These are phyloP conservation scores for Callaeas wilsoni DNA, from an alignment of 2,113 vertebrate species.

Conservation along the genomic window DNA sequence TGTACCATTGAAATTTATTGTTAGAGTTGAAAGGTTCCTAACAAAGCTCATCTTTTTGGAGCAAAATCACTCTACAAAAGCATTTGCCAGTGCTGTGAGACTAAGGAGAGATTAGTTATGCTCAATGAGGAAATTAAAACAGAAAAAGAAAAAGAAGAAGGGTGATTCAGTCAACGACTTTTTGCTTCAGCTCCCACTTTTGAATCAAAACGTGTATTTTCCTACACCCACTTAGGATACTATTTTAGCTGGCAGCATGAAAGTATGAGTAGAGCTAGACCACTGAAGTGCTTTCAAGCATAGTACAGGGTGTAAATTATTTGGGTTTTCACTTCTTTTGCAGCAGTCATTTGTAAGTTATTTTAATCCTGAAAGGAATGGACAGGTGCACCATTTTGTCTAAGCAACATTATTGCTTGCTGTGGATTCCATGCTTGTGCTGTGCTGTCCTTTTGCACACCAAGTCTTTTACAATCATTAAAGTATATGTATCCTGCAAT, in stretches of 20 bases:
- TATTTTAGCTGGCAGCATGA: not conserved
- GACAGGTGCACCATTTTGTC: not conserved
- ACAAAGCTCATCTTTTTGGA: constrained; percentile 20
- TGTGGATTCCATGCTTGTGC: not conserved
- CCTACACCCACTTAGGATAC: not conserved
- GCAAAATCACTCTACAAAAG: not conserved
- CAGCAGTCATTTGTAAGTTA: not conserved
- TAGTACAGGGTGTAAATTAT: not conserved
- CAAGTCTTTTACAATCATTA: not conserved
- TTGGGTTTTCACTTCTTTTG: not conserved
- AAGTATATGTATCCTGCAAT: not conserved
- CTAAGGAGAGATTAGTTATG: not conserved
- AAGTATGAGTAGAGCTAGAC: not conserved
- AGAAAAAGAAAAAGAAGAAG: not conserved
- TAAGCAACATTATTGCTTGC: not conserved
- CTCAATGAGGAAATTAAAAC: not conserved
- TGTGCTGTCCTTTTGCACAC: not conserved
- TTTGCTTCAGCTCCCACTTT: not conserved
- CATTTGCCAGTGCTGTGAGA: not conserved
- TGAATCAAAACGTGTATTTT: not conserved
- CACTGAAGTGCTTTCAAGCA: not conserved
- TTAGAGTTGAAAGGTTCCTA: constrained; percentile 40
- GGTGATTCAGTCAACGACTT: not conserved
- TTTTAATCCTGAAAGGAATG: not conserved
- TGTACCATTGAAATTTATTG: constrained; percentile 2